Conservation (phyloP, 1,140 invertebrate species). For the Nylanderia fulva region DNA sequence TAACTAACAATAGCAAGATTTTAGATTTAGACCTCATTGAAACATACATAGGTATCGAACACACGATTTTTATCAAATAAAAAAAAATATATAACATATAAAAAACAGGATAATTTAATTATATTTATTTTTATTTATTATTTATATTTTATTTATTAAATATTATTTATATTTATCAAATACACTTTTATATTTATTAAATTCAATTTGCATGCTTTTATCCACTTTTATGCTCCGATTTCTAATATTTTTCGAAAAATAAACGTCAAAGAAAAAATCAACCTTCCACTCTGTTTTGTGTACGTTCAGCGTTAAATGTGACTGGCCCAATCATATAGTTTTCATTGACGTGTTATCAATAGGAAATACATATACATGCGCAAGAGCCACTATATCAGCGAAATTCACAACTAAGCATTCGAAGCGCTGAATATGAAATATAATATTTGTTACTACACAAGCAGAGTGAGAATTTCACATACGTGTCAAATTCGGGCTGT, state of each 20-base stretch:
- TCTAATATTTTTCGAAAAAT: background rate
- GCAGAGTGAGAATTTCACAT: slow-evolving; percentile 12
- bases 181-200: background rate
- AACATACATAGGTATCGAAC: background rate
- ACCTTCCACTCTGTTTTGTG: background rate
- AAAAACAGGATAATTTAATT: background rate
- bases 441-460: background rate
- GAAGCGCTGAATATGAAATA: slow-evolving; percentile 15
- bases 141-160: background rate
- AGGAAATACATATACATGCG: background rate
- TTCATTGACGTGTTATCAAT: slow-evolving; percentile 38
- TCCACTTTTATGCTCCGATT: background rate
- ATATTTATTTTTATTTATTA: background rate
- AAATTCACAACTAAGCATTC: background rate
- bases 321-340: background rate
- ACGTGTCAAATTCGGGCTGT: background rate
- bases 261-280: background rate
- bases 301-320: background rate
- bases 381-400: background rate
- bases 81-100: background rate
- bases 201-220: background rate
- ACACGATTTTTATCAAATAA: background rate
- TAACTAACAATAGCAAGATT: background rate
- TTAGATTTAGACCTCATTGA: slow-evolving; percentile 16
- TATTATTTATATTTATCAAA: background rate